Percentiles rank a stretch among this genome's conserved stretches.
Evolutionary conservation across 2,797 vertebrate species (phyloP).

Genomic region (Chromis chromis): DNA sequence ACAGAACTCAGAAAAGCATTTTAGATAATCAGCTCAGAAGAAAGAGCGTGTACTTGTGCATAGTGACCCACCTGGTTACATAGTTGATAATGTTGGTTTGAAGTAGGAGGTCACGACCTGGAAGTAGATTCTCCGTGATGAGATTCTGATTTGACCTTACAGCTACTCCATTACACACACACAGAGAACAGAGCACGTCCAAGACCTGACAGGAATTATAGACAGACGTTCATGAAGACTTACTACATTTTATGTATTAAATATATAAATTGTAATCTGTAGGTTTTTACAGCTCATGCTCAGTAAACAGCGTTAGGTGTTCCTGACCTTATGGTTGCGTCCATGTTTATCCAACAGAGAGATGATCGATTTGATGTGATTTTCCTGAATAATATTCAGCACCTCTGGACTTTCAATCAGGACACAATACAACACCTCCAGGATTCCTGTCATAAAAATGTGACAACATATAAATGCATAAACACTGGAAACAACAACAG

Average conservation of each 20-base stretch:
- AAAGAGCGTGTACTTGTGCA: neutral
- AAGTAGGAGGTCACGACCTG: constrained; percentile 92
- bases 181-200: constrained; percentile 95
- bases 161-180: constrained; percentile 95
- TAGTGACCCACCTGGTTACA: constrained; percentile 88
- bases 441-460: constrained; percentile 85
- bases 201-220: constrained; percentile 84
- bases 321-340: constrained; percentile 93
- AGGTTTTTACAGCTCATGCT: neutral
- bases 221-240: neutral
- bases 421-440: constrained; percentile 96
- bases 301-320: neutral
- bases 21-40: neutral
- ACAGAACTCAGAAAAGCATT: neutral
- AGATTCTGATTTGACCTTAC: constrained; percentile 97
- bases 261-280: neutral
- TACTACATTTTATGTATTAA: neutral
- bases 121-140: constrained; percentile 96
- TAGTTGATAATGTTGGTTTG: constrained; percentile 96
- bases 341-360: constrained; percentile 96
- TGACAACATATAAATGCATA: constrained; percentile 1
- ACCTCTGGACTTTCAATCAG: constrained; percentile 97
- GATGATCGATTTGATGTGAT: constrained; percentile 98
- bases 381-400: constrained; percentile 96
- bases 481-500: neutral